A percentile compares a stretch with the other conserved stretches of the same genome.
phyloP scores from a whole-genome alignment of 2,113 vertebrate genomes.

The Coptodon rendalli region DNA sequence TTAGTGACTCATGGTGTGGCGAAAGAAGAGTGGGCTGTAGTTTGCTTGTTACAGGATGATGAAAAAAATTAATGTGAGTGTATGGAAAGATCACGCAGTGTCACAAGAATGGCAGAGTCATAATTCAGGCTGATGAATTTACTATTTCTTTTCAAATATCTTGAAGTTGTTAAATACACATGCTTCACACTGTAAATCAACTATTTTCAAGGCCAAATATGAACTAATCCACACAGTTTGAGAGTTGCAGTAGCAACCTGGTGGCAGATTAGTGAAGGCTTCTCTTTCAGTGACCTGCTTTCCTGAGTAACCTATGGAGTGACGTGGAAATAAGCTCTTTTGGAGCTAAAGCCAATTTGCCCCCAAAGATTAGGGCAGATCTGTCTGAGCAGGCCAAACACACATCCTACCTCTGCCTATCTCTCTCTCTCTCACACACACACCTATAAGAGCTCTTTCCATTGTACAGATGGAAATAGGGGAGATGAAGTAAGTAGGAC shows the following conservation, averaged over 20 bases:
- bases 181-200: neutral
- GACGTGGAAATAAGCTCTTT: constrained; percentile 77
- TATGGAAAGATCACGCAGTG: neutral
- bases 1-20: neutral
- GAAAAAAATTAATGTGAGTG: neutral
- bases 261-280: constrained; percentile 53
- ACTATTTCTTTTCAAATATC: neutral
- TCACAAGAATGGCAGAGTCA: neutral
- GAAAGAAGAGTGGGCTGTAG: neutral
- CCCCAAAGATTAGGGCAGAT: constrained; percentile 69
- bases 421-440: constrained; percentile 17
- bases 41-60: neutral
- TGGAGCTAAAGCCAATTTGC: constrained; percentile 76
- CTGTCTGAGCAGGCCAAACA: constrained; percentile 66
- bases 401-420: neutral
- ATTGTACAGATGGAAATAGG: neutral
- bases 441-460: neutral
- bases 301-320: constrained; percentile 51
- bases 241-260: constrained; percentile 14
- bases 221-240: neutral
- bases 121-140: neutral
- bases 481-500: neutral
- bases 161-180: neutral
- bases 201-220: neutral
- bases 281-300: constrained; percentile 69